Evolutionary conservation across 2,113 vertebrate genomes (phyloP).

Genomic region (Paramormyrops kingsleyae): DNA sequence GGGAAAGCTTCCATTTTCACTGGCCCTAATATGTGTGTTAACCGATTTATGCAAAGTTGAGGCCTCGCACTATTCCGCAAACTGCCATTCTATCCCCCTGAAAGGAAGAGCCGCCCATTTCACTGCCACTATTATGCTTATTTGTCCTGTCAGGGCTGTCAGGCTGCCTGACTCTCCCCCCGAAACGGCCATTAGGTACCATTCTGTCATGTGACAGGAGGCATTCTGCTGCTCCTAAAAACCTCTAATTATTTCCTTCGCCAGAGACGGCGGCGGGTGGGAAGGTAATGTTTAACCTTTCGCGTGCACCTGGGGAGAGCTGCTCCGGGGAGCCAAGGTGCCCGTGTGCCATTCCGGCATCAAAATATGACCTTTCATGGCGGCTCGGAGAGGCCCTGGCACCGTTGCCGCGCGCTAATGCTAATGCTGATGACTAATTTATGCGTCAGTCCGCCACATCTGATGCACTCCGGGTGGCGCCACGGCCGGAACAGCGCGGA

Average conservation of each 20-base stretch:
- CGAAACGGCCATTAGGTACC: conserved; percentile 97
- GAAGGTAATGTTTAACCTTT: conserved; percentile 99
- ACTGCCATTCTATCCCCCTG: conserved; percentile 74
- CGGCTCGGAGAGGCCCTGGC: conserved; percentile 97
- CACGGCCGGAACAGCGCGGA: conserved; percentile 41
- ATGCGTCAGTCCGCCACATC: conserved; percentile 70
- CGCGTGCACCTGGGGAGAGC: conserved; percentile 99
- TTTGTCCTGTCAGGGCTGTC: conserved; percentile 96
- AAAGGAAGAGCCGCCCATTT: conserved; percentile 84
- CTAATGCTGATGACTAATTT: conserved; percentile 97
- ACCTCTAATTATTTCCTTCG: conserved; percentile 99
- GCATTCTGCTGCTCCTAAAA: conserved; percentile 91
- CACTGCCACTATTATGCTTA: conserved; percentile 92
- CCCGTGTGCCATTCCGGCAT: conserved; percentile 98
- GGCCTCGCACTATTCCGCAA: conserved; percentile 88
- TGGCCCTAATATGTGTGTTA: conserved; percentile 59
- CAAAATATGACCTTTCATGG: conserved; percentile 99
- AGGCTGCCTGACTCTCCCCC: conserved; percentile 95
- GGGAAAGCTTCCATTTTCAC: conserved; percentile 34
- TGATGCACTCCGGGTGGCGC: conserved; percentile 21
- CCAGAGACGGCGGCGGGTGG: conserved; percentile 82
- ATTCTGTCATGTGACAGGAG: conserved; percentile 93
- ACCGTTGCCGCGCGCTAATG: conserved; percentile 82
- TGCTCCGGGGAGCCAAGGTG: conserved; percentile 97
- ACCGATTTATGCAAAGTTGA: conserved; percentile 89